Evolutionary conservation across 2,113 vertebrate species (phyloP).

Genomic region (Setophaga kirtlandii): DNA sequence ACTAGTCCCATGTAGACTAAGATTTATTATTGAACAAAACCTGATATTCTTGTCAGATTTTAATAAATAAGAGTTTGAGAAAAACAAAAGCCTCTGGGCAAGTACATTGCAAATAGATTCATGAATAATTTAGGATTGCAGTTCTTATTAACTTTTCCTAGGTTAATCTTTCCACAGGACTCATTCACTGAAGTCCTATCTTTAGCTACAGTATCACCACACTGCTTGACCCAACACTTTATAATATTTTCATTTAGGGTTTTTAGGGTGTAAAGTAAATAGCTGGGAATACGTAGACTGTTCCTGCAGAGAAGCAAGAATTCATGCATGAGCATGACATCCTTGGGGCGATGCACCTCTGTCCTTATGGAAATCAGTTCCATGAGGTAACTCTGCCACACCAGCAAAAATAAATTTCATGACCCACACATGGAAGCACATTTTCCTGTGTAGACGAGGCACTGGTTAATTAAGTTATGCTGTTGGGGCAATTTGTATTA

Average conservation of each 20-base stretch:
- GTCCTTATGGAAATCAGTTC: background rate
- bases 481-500: background rate
- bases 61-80: constrained; percentile 61
- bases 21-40: constrained; percentile 53
- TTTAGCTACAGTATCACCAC: background rate
- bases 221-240: background rate
- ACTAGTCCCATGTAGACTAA: background rate
- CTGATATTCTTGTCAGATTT: constrained; percentile 58
- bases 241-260: background rate
- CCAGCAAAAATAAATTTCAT: background rate
- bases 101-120: constrained; percentile 30
- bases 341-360: accelerated
- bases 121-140: constrained; percentile 48
- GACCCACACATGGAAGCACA: background rate
- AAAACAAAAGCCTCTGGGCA: constrained; percentile 56
- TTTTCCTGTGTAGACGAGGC: background rate
- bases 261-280: background rate
- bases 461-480: background rate
- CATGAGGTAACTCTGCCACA: background rate
- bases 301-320: background rate
- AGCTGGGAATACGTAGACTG: background rate
- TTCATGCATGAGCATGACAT: accelerated
- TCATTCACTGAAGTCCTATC: background rate
- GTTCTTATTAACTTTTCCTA: constrained; percentile 54
- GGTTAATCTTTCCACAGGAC: constrained; percentile 19